A percentile compares a stretch with the other conserved stretches of the same genome.
phyloP scores from a whole-genome alignment of 1,140 invertebrate species.

The Magallana ariakensis region DNA sequence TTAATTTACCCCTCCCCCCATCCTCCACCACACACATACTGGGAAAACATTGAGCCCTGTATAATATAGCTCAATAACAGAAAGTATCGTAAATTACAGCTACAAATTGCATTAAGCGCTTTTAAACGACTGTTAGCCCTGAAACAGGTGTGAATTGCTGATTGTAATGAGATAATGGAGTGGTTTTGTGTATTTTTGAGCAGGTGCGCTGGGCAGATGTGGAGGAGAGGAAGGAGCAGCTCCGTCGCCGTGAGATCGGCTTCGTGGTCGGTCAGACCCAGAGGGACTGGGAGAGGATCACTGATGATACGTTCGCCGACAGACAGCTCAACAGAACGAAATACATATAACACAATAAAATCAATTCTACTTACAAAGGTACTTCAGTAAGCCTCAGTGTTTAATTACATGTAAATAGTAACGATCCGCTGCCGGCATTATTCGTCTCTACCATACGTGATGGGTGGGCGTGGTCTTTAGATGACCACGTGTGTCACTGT shows the following conservation, averaged over 20 bases:
- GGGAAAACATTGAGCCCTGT: too few relatives aligned
- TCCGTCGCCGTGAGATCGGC: constrained; percentile 94
- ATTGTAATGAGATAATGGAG: not conserved
- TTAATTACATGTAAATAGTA: not conserved
- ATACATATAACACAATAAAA: constrained; percentile 86
- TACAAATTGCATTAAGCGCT: too few relatives aligned
- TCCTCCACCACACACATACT: too few relatives aligned
- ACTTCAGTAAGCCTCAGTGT: not conserved
- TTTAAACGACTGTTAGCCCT: not conserved
- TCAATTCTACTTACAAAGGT: constrained; percentile 72
- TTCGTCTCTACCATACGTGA: too few relatives aligned
- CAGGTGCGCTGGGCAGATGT: constrained; percentile 98
- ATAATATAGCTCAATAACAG: too few relatives aligned
- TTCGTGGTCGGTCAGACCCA: constrained; percentile 93
- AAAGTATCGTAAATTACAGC: too few relatives aligned
- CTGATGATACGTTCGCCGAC: constrained; percentile 92
- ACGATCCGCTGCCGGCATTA: too few relatives aligned
- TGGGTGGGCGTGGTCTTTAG: too few relatives aligned
- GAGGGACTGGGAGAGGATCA: constrained; percentile 96
- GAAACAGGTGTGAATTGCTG: constrained; percentile 17
- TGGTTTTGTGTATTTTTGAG: constrained; percentile 49
- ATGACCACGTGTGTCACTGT: too few relatives aligned
- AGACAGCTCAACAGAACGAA: constrained; percentile 95
- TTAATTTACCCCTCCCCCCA: too few relatives aligned
- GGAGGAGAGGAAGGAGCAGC: constrained; percentile 93